Evolutionary conservation across 1,140 invertebrate species (phyloP), one percentile per base, ranked within the genome.

Genomic region (Penaeus chinensis): DNA sequence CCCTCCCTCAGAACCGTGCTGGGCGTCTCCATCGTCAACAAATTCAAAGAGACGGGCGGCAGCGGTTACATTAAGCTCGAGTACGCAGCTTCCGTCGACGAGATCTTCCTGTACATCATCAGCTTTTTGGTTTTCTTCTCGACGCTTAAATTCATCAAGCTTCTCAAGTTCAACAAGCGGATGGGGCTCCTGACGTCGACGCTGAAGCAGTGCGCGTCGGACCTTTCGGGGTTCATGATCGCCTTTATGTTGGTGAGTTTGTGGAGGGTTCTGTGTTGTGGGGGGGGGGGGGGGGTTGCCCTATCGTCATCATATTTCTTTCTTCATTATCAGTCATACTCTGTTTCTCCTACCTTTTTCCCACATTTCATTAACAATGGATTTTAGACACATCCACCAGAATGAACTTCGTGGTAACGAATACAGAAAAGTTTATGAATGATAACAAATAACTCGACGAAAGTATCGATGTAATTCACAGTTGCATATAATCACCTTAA

Each of bases 1-100:
- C 24, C 54, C 16, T 18, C 54, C 54, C 22, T 4, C 74, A 77
- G 74, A 22, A 77, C 54, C 37, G 76, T 93, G 60, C 89, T 91
- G 5, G 92, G 91, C n/a, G 91, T 91, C 27, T 76, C 88, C 32
- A 91, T 93, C 47, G 91, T 92, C 11, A 88, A 91, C 10, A 90
- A 89, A 13, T 94, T 94, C 89, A 92, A 91, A 54, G 90, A 91
- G 42, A 92, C 92, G 20, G 90, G 93, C 61, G 93, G 94, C 18
- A 93, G 93, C 85, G 91, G 91, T 8, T 94, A 94, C 90, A 92
- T 94, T 83, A 93, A 93, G 76, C 92, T 94, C 77, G 92, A 93
- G 80, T 92, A 92, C 84, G 92, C 93, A 42, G 91, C 92, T 13
- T 91, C 93, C 79, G 92, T 93, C 91, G 93, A 93, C 89, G 92